These are phyloP conservation scores for Bombus confusus DNA, from an alignment of 1,140 invertebrate genomes.

Conservation along the genomic window DNA sequence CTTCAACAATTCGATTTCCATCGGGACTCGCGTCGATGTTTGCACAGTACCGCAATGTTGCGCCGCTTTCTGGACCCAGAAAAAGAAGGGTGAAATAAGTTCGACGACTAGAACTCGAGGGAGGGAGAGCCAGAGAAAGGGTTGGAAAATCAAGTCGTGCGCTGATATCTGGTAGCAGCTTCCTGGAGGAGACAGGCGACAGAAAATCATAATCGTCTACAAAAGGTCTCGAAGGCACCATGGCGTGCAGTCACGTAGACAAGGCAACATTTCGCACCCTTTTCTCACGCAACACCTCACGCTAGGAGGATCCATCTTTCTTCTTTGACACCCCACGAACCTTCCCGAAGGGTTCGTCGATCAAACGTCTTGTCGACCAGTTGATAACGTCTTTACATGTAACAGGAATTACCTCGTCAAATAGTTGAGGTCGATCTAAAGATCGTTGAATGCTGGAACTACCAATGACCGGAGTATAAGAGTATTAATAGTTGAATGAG, in stretches of 20 bases:
- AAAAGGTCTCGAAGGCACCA: slow-evolving; percentile 58
- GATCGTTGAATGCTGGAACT: too few species aligned
- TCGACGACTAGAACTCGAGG: background rate
- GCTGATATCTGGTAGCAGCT: slow-evolving; percentile 26
- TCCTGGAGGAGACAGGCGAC: slow-evolving; percentile 44
- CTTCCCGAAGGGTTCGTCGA: slow-evolving; percentile 5
- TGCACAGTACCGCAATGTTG: slow-evolving; percentile 46
- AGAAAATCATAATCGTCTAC: slow-evolving; percentile 69
- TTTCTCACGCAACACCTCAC: slow-evolving; percentile 67
- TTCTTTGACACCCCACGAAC: slow-evolving; percentile 27
- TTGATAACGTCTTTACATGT: background rate
- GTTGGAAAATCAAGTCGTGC: slow-evolving; percentile 64
- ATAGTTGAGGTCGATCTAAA: too few species aligned
- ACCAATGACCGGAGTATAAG: too few species aligned
- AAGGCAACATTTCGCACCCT: slow-evolving; percentile 60
- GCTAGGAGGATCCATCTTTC: slow-evolving; percentile 47
- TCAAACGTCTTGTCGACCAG: background rate
- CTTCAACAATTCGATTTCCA: slow-evolving; percentile 58
- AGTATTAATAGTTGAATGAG: too few species aligned
- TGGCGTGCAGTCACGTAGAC: slow-evolving; percentile 57
- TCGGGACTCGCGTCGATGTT: slow-evolving; percentile 51
- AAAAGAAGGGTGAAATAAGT: slow-evolving; percentile 4
- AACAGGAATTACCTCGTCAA: background rate
- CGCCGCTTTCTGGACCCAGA: background rate
- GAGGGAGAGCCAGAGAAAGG: background rate